phyloP scores from a whole-genome alignment of 2,113 vertebrate species.

The Myocastor coypus region DNA sequence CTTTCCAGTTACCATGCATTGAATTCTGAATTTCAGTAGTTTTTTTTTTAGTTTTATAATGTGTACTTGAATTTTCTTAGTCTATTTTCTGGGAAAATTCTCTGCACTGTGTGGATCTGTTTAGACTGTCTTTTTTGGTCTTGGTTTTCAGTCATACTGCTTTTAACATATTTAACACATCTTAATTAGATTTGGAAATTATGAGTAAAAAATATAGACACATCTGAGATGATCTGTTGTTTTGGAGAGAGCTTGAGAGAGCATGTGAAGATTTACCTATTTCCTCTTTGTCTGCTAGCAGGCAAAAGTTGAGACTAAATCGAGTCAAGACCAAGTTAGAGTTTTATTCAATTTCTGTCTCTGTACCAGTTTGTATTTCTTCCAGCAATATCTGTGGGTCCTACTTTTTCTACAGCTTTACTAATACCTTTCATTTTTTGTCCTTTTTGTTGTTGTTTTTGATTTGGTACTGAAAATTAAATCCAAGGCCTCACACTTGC shows the following conservation, averaged over 20 bases:
- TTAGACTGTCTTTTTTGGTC: neutral
- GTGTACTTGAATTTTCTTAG: neutral
- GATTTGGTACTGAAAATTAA: too few species aligned
- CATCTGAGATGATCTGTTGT: neutral
- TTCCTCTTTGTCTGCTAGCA: neutral
- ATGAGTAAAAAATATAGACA: neutral
- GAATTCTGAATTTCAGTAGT: neutral
- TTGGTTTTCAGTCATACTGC: neutral
- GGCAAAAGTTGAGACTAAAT: neutral
- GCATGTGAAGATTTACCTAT: neutral
- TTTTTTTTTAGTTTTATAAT: neutral
- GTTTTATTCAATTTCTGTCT: neutral
- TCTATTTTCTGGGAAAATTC: neutral
- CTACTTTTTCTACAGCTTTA: neutral
- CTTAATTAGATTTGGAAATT: neutral
- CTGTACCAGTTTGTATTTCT: neutral
- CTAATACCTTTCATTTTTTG: neutral
- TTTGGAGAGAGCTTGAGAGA: neutral
- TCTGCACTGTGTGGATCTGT: neutral
- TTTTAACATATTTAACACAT: neutral
- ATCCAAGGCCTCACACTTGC: too few species aligned
- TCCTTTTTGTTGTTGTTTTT: neutral
- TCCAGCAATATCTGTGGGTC: neutral
- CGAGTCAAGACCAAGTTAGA: neutral
- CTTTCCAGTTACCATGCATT: too few species aligned